A percentile compares a stretch with the other conserved stretches of the same genome.
These are phyloP conservation scores for Emydocephalus ijimae DNA, from an alignment of 2,113 vertebrate genomes.

Conservation along the genomic window DNA sequence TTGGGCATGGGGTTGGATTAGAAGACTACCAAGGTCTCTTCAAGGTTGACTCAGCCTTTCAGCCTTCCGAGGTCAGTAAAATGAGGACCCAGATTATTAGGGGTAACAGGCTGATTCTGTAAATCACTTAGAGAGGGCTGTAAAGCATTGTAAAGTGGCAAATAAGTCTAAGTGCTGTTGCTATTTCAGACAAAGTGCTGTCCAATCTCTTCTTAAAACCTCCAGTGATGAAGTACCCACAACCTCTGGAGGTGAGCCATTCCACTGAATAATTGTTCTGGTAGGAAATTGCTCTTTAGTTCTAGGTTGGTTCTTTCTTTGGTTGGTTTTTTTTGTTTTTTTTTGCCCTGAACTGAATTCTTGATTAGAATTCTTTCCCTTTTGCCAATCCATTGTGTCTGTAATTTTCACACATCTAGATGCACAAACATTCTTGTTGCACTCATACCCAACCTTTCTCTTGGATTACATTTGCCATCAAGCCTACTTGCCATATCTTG, in stretches of 20 bases:
- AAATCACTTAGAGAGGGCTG: too few relatives aligned
- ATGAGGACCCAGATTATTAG: too few relatives aligned
- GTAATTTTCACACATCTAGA: not conserved
- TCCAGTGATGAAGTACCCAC: not conserved
- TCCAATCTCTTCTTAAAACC: not conserved
- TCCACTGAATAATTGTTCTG: not conserved
- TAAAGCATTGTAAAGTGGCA: rapidly evolving
- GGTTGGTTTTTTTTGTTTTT: too few relatives aligned
- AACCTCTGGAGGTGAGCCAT: not conserved
- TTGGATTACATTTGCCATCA: not conserved
- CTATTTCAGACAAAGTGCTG: not conserved
- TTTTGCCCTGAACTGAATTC: not conserved
- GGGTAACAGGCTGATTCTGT: too few relatives aligned
- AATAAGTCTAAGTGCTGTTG: too few relatives aligned
- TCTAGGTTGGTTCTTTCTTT: not conserved
- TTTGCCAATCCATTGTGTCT: not conserved
- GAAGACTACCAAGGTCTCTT: too few relatives aligned
- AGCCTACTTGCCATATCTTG: not conserved
- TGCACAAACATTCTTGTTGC: not conserved
- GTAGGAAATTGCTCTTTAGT: not conserved
- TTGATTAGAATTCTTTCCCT: not conserved
- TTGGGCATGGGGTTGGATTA: too few relatives aligned
- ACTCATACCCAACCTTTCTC: not conserved
- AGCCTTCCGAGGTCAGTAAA: too few relatives aligned
- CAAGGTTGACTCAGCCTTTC: too few relatives aligned